phyloP scores from a whole-genome alignment of 2,113 vertebrate genomes.

The Paramormyrops kingsleyae region DNA sequence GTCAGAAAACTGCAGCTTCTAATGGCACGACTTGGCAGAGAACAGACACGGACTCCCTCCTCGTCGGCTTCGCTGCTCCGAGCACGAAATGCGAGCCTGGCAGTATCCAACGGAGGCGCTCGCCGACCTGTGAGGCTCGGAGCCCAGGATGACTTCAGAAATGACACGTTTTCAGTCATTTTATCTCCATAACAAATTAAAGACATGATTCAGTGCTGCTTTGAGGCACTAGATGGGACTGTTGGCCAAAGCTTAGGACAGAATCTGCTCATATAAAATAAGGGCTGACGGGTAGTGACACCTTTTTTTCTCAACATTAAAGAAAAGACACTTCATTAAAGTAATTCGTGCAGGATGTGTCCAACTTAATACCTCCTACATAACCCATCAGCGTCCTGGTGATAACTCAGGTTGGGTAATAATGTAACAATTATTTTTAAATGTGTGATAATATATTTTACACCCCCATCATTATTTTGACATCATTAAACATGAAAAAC shows the following conservation, averaged over 20 bases:
- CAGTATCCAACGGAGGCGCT: neutral
- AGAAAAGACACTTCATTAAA: neutral
- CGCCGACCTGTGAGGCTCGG: neutral
- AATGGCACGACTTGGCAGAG: neutral
- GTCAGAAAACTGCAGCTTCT: neutral
- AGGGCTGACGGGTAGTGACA: neutral
- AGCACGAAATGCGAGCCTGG: neutral
- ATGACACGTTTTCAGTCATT: neutral
- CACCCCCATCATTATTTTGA: neutral
- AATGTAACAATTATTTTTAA: neutral
- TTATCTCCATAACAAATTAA: neutral
- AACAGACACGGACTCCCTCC: neutral
- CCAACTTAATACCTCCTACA: neutral
- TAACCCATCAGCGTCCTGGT: neutral
- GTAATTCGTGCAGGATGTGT: neutral
- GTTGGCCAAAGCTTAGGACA: neutral
- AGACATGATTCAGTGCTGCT: neutral
- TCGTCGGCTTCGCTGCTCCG: neutral
- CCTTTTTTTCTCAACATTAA: neutral
- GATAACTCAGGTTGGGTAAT: neutral
- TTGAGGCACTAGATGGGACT: constrained; percentile 18
- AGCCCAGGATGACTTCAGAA: neutral
- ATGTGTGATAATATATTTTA: neutral
- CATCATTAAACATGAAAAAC: constrained; percentile 2
- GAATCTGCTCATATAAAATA: neutral